Evolutionary conservation across 2,888 invertebrate species (phyloP), one percentile per base, ranked within the genome.

Genomic region (Rhyacophila evoluta): DNA sequence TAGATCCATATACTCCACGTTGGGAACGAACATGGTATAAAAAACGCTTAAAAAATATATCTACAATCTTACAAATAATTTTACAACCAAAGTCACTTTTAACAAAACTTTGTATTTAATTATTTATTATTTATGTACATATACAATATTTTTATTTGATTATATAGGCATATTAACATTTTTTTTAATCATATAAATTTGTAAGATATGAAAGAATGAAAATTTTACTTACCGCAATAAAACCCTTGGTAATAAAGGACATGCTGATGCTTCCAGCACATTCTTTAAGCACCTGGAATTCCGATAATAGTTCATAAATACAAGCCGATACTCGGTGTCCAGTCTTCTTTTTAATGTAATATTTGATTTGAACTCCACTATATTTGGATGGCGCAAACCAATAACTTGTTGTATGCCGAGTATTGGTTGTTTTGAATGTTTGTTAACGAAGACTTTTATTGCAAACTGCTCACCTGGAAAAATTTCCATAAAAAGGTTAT

Each of bases 381-480:
- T 72, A 29, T 79, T 79, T 10, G 76, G 79, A 33, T 79, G 79
- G 11, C 28, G n/a, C 28, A 79, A 68, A 4, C 74, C 74, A 3
- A 76, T 69, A 1, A 39, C 41, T 12, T 79, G 73, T 5, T 70
- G 69, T 55, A 75, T 74, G 0, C 79, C 73, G 1, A 72, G 2
- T 41, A 70, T 68, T 15, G 72, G 73, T 0, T 25, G 36, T 27
- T n/a, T 76, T 5, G 15, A 15, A 2, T 19, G 8, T 19, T 55
- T 55, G 10, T 55, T 55, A 55, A 55, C 55, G 6, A 79, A 73
- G 6, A 79, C 76, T 69, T 76, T 79, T 1, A 79, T 29, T 0
- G 79, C 79, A 6, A 79, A 15, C 12, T 76, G 71, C 25, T 11
- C n/a, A 15, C 73, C 79, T 79, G 72, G 12, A 77, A 72, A n/a